These are phyloP conservation scores for Drosophila ananassae DNA, from an alignment of 1,140 invertebrate genomes.

Conservation along the genomic window DNA sequence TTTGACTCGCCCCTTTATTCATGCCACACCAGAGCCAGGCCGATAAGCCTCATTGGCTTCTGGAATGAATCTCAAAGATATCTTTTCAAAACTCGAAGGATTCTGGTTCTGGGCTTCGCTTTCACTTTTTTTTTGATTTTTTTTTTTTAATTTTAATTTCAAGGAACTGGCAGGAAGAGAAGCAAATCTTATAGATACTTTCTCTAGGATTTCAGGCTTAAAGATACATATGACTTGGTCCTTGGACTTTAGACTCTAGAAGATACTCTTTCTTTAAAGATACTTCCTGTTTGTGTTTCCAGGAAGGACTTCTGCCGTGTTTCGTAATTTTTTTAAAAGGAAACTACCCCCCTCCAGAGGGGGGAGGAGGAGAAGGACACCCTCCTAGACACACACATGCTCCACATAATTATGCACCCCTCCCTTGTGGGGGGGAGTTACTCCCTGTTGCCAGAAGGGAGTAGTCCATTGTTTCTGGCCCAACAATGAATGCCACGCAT, in stretches of 20 bases:
- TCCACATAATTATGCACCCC: constrained; percentile 35
- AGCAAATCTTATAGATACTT: too few relatives aligned
- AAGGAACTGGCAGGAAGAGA: too few relatives aligned
- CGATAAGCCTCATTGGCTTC: constrained; percentile 32
- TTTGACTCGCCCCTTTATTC: constrained; percentile 10
- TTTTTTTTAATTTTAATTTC: too few relatives aligned
- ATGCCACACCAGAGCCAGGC: background rate
- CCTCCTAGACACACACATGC: constrained; percentile 8
- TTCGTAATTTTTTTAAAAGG: constrained; percentile 66
- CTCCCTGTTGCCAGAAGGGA: background rate
- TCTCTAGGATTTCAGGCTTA: constrained; percentile 4
- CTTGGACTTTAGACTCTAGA: too few relatives aligned
- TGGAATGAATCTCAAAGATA: too few relatives aligned
- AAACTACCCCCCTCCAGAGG: constrained; percentile 41
- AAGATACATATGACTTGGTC: background rate
- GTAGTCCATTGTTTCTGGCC: constrained; percentile 52
- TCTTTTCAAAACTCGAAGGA: too few relatives aligned
- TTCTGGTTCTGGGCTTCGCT: too few relatives aligned
- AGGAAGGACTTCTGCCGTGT: constrained; percentile 19
- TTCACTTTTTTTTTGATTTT: too few relatives aligned
- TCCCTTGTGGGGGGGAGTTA: constrained; percentile 19
- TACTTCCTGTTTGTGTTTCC: background rate
- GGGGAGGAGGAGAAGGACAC: too few relatives aligned
- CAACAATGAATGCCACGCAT: constrained; percentile 48
- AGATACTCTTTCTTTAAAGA: too few relatives aligned